Conservation (phyloP, 2,113 vertebrate species). For the Sylvia atricapilla region DNA sequence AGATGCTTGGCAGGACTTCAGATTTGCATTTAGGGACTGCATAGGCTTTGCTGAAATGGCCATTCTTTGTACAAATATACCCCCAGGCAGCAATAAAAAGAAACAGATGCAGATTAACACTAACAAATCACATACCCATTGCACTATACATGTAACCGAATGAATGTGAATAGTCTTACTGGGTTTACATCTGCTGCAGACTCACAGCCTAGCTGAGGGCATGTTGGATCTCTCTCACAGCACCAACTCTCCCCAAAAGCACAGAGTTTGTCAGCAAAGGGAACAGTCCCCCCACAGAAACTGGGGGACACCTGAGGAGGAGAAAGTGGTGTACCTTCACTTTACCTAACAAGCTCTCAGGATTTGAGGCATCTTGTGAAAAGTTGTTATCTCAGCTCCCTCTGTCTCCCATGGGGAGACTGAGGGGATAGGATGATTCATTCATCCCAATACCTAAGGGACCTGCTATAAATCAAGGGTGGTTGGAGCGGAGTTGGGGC, state of each 20-base stretch:
- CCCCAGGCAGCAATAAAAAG: conserved; percentile 33
- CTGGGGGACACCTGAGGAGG: not conserved
- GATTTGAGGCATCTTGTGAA: not conserved
- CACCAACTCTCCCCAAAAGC: not conserved
- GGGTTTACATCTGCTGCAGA: not conserved
- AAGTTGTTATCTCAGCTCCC: not conserved
- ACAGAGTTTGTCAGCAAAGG: not conserved
- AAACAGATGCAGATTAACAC: conserved; percentile 48
- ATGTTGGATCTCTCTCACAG: not conserved
- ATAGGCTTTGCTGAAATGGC: not conserved
- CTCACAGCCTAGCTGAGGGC: not conserved
- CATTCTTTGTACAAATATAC: conserved; percentile 18
- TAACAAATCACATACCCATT: conserved; percentile 12
- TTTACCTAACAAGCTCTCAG: not conserved
- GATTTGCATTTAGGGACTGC: not conserved
- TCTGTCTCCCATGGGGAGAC: not conserved
- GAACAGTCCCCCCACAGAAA: not conserved
- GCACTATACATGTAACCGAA: not conserved
- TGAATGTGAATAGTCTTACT: not conserved
- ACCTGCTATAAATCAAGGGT: not conserved
- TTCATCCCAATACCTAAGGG: not conserved
- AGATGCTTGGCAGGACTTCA: conserved; percentile 33
- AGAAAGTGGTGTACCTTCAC: not conserved
- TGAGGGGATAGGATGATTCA: not conserved
- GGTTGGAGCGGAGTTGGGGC: not conserved